phyloP scores from a whole-genome alignment of 2,113 vertebrate species.

The Donacobius atricapilla region DNA sequence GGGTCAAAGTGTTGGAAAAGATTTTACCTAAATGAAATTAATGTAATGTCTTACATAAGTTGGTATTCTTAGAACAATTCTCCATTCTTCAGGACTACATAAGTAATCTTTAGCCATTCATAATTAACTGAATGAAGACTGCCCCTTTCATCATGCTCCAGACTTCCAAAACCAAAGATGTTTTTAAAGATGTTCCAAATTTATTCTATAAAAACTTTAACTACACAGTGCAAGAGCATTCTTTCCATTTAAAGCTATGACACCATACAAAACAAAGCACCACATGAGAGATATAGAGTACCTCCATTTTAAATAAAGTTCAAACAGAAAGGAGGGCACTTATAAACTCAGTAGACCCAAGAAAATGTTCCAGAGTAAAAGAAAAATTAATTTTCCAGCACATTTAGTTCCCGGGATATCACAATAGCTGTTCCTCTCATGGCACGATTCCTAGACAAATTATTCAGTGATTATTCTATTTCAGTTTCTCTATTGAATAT shows the following conservation, averaged over 20 bases:
- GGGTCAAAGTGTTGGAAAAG: neutral
- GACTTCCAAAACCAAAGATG: neutral
- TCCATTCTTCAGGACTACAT: neutral
- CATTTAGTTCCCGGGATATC: neutral
- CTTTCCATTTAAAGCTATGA: neutral
- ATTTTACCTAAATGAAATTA: neutral
- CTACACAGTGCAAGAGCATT: neutral
- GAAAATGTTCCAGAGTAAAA: neutral
- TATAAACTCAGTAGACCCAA: neutral
- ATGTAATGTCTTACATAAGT: neutral
- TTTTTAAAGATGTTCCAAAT: neutral
- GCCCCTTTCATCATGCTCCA: neutral
- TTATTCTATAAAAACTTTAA: neutral
- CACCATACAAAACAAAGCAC: neutral
- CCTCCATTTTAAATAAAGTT: neutral
- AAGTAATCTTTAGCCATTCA: neutral
- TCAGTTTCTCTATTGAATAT: neutral
- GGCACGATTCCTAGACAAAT: conserved; percentile 17
- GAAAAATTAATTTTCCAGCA: conserved; percentile 13
- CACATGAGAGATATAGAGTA: neutral
- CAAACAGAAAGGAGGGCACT: conserved; percentile 4
- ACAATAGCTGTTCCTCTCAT: conserved; percentile 19
- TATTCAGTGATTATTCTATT: conserved; percentile 20
- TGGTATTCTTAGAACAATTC: neutral
- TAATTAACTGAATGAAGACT: neutral